phyloP scores from a whole-genome alignment of 1,140 invertebrate genomes.

The Hirudo medicinalis region DNA sequence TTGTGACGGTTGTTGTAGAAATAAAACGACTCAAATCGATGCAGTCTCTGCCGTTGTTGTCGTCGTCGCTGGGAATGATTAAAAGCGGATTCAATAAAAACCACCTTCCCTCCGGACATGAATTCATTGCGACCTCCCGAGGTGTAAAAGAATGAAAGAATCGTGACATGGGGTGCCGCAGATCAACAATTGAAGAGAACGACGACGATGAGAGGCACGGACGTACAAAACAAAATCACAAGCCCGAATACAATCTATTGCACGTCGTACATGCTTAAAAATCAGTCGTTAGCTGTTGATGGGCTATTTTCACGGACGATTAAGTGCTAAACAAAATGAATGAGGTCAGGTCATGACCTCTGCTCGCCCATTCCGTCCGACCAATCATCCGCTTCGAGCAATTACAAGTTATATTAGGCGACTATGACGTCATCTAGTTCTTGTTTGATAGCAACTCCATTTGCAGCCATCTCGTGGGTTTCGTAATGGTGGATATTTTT shows the following conservation, averaged over 20 bases:
- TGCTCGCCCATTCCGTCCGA: neutral
- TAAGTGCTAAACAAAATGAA: constrained; percentile 12
- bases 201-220: neutral
- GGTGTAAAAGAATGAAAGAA: too few relatives aligned
- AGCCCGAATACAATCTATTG: neutral
- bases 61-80: too few relatives aligned
- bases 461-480: neutral
- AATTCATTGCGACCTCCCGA: too few relatives aligned
- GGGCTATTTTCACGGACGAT: constrained; percentile 9
- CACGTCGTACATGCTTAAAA: neutral
- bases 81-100: too few relatives aligned
- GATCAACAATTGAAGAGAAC: neutral
- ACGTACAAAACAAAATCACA: neutral
- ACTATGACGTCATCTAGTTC: constrained; percentile 1
- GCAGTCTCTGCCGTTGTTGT: too few relatives aligned
- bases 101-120: too few relatives aligned
- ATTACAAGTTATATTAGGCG: constrained; percentile 7
- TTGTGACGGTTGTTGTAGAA: too few relatives aligned
- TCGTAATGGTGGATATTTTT: neutral
- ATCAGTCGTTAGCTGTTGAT: constrained; percentile 9
- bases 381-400: constrained; percentile 7
- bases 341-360: constrained; percentile 9
- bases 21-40: too few relatives aligned
- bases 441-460: constrained; percentile 3
- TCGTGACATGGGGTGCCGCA: too few relatives aligned